These are phyloP conservation scores for Anagyrus pseudococci DNA, from an alignment of 2,888 invertebrate species.

Conservation along the genomic window DNA sequence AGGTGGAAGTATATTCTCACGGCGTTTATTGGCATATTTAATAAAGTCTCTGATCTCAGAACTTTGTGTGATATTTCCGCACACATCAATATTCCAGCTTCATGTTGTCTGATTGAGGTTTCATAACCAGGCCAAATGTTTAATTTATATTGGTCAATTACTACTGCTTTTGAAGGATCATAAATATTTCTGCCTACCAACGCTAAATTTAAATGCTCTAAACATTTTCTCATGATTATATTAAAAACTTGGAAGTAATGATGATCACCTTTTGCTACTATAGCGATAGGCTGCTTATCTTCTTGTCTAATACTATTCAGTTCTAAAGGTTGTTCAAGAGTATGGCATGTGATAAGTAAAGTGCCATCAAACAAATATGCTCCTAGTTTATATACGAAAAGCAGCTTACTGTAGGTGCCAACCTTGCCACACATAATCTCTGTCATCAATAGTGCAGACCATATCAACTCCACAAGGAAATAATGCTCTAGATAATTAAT, in stretches of 20 bases:
- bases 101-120: slow-evolving; percentile 83
- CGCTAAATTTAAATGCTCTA: slow-evolving; percentile 70
- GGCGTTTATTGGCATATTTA: slow-evolving; percentile 68
- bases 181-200: slow-evolving; percentile 75
- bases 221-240: slow-evolving; percentile 73
- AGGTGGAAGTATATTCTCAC: slow-evolving; percentile 70
- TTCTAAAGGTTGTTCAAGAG: slow-evolving; percentile 67
- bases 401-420: too few relatives aligned
- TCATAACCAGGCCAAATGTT: slow-evolving; percentile 83
- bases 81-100: slow-evolving; percentile 75
- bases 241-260: slow-evolving; percentile 79
- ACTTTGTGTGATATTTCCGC: slow-evolving; percentile 83
- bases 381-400: slow-evolving; percentile 66
- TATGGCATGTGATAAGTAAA: slow-evolving; percentile 70
- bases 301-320: slow-evolving; percentile 66
- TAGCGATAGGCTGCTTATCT: slow-evolving; percentile 65
- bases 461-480: slow-evolving; percentile 98
- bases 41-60: slow-evolving; percentile 75
- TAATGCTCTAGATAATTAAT: slow-evolving; percentile 73
- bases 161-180: slow-evolving; percentile 71
- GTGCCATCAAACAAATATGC: slow-evolving; percentile 79
- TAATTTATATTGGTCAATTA: slow-evolving; percentile 63
- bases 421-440: slow-evolving; percentile 99
- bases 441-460: slow-evolving; percentile 99
- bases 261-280: slow-evolving; percentile 71